Conservation (phyloP, 2,113 vertebrate species). For the Suricata suricatta region DNA sequence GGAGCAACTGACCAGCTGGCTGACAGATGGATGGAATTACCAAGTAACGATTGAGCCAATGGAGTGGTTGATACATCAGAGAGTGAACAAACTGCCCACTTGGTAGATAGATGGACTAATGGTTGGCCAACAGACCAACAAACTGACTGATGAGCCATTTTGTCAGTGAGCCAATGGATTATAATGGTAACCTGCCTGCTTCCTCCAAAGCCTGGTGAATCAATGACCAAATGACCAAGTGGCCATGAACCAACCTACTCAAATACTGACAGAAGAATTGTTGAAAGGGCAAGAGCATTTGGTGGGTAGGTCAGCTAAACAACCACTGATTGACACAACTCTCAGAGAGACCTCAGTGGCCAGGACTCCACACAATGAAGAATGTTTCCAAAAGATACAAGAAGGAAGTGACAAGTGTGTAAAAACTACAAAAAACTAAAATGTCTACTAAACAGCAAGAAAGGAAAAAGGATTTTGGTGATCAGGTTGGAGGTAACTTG, state of each 20-base stretch:
- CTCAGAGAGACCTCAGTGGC: background rate
- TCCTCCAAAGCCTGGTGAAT: background rate
- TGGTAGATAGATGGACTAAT: background rate
- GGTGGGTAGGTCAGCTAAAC: background rate
- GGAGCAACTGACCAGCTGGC: slow-evolving; percentile 1
- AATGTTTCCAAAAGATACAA: background rate
- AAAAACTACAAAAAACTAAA: background rate
- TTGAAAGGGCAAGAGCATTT: background rate
- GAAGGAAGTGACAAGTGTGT: background rate
- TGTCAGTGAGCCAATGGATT: background rate
- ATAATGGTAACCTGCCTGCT: background rate
- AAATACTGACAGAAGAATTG: background rate
- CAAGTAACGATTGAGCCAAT: background rate
- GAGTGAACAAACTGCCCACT: background rate
- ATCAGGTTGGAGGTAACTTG: background rate
- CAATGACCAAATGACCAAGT: background rate
- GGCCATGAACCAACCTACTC: background rate
- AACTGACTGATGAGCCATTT: background rate
- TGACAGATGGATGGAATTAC: background rate
- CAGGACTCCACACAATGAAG: background rate
- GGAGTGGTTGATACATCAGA: background rate
- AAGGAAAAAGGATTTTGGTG: background rate
- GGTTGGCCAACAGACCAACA: background rate
- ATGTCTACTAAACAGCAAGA: background rate
- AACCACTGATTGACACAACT: background rate